phyloP scores from a whole-genome alignment of 92 coral and sea anemone genomes.

The Desmophyllum pertusum region DNA sequence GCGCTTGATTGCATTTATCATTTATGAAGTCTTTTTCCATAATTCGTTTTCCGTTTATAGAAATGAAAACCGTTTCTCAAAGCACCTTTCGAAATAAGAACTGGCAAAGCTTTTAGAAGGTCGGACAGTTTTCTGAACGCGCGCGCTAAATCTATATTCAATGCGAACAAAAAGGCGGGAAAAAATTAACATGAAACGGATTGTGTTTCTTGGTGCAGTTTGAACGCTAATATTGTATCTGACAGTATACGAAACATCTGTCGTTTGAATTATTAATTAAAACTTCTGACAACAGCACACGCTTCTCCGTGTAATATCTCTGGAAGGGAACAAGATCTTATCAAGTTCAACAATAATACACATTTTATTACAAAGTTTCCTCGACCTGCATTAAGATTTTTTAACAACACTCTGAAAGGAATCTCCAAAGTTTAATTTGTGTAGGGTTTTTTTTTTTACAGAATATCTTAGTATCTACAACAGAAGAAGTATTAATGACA shows the following conservation, averaged over 20 bases:
- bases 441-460: background rate
- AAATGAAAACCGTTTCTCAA: background rate
- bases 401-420: background rate
- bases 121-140: no score
- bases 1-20: constrained; percentile 4
- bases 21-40: background rate
- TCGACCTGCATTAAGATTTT: background rate
- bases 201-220: background rate
- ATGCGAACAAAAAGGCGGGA: no score
- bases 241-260: background rate
- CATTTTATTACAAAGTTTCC: background rate
- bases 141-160: no score
- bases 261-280: constrained; percentile 23
- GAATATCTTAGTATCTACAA: background rate
- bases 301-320: background rate
- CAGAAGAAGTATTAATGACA: background rate
- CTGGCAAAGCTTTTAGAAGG: background rate
- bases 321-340: background rate
- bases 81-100: background rate
- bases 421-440: background rate
- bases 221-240: background rate
- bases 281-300: constrained; percentile 8
- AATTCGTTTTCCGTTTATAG: background rate
- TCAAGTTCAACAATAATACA: background rate
- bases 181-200: no score